phyloP scores from a whole-genome alignment of 2,888 invertebrate species.

The Ennomos erosarius region DNA sequence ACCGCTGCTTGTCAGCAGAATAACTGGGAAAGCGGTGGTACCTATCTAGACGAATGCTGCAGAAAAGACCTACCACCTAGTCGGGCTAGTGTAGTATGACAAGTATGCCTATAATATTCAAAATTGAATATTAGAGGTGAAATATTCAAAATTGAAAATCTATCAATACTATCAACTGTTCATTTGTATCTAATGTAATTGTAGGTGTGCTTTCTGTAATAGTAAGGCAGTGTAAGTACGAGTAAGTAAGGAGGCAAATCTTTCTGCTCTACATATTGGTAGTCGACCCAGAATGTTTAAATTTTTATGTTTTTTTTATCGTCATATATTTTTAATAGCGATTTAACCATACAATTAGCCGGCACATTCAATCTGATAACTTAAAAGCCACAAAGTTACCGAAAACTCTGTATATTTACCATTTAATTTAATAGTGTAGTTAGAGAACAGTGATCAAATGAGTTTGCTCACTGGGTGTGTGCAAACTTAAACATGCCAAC shows the following conservation, averaged over 20 bases:
- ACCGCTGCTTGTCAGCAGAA: too few relatives aligned
- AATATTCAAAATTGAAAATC: too few relatives aligned
- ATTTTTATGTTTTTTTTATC: constrained; percentile 8
- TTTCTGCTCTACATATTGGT: constrained; percentile 1
- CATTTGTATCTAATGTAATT: too few relatives aligned
- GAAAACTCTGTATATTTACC: constrained; percentile 12
- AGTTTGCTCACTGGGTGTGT: constrained; percentile 14
- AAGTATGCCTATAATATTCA: too few relatives aligned
- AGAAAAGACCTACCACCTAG: too few relatives aligned
- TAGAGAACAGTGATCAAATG: constrained; percentile 8
- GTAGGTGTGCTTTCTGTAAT: too few relatives aligned
- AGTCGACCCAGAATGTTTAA: constrained; percentile 15
- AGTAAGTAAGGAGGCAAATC: background rate
- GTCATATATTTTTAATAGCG: constrained; percentile 26
- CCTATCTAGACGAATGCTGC: too few relatives aligned
- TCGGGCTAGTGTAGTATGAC: too few relatives aligned
- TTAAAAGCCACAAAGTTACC: constrained; percentile 25
- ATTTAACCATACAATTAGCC: constrained; percentile 31
- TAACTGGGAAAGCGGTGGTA: too few relatives aligned
- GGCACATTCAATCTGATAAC: constrained; percentile 44
- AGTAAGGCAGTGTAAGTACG: too few relatives aligned
- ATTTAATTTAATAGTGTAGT: constrained; percentile 13
- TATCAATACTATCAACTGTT: too few relatives aligned
- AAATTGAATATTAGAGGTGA: too few relatives aligned
- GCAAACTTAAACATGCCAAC: constrained; percentile 39